Conservation (phyloP, 2,113 vertebrate species). For the Benitochromis conjunctus region DNA sequence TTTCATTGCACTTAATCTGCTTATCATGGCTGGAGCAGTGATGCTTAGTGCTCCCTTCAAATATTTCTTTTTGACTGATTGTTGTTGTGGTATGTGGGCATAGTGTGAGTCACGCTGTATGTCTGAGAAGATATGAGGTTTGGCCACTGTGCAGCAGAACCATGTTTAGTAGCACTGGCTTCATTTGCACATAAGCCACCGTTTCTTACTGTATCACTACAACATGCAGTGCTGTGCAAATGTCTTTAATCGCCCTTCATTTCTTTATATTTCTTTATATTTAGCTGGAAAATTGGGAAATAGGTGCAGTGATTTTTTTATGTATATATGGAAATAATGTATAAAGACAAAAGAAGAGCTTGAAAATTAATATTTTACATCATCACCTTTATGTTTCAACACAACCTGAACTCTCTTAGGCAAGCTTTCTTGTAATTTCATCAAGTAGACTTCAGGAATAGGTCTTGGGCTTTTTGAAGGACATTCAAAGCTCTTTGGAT, state of each 20-base stretch:
- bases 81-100: not conserved
- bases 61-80: not conserved
- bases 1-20: not conserved
- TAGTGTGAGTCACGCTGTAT: constrained; percentile 9
- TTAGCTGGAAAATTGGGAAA: too few relatives aligned
- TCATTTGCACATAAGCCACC: not conserved
- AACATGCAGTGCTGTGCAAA: not conserved
- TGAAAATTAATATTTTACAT: too few relatives aligned
- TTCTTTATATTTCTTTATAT: too few relatives aligned
- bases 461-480: too few relatives aligned
- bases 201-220: not conserved
- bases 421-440: too few relatives aligned
- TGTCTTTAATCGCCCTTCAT: not conserved
- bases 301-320: too few relatives aligned
- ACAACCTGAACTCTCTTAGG: too few relatives aligned
- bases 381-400: too few relatives aligned
- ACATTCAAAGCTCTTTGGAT: too few relatives aligned
- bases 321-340: too few relatives aligned
- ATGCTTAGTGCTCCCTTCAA: not conserved
- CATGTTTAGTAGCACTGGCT: constrained; percentile 3
- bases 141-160: not conserved
- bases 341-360: too few relatives aligned
- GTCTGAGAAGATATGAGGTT: not conserved
- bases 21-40: not conserved
- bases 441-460: too few relatives aligned